Evolutionary conservation across 2,113 vertebrate genomes (phyloP).

Genomic region (Hystrix brachyura): DNA sequence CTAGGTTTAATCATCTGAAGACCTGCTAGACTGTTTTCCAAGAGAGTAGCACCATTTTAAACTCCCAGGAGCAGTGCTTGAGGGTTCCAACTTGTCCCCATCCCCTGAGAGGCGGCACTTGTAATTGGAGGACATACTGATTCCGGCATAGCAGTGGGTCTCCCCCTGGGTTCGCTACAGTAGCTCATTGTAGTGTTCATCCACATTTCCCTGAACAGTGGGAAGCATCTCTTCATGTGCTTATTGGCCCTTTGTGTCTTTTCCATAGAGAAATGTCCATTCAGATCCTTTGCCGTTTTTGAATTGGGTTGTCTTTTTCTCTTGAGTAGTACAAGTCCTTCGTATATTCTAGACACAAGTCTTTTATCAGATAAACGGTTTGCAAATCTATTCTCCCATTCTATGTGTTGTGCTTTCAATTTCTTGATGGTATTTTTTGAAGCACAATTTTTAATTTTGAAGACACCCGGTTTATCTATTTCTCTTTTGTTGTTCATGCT

Average conservation of each 20-base stretch:
- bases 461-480: neutral
- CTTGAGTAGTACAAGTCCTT: neutral
- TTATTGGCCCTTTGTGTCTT: neutral
- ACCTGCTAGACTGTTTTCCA: neutral
- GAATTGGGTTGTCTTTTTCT: neutral
- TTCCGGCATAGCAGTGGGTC: neutral
- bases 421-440: neutral
- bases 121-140: neutral
- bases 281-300: neutral
- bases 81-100: neutral
- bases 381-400: neutral
- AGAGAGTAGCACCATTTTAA: neutral
- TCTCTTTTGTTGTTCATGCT: neutral
- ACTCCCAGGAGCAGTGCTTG: neutral
- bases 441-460: conserved; percentile 8
- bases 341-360: neutral
- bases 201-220: neutral
- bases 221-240: neutral
- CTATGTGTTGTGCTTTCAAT: neutral
- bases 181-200: neutral
- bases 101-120: neutral
- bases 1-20: neutral
- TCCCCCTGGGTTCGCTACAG: rapidly evolving
- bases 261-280: neutral
- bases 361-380: neutral